Evolutionary conservation across 2,113 vertebrate genomes (phyloP).

Genomic region (Telmatochromis bifrenatus): DNA sequence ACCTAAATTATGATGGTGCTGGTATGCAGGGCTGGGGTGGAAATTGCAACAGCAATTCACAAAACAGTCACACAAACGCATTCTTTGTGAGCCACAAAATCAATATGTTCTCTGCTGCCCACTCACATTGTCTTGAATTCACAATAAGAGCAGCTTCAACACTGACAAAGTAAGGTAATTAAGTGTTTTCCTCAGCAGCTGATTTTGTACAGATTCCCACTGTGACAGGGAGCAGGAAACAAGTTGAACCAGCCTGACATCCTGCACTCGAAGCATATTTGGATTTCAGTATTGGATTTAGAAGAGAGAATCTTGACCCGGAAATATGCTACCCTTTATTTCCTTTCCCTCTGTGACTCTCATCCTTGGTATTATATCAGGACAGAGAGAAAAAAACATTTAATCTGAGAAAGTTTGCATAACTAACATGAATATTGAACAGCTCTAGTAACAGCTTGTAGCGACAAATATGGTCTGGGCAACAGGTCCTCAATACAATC

Average conservation of each 20-base stretch:
- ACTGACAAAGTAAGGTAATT: conserved; percentile 52
- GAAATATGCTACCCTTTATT: neutral
- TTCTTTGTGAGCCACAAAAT: conserved; percentile 42
- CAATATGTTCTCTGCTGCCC: conserved; percentile 40
- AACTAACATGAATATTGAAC: conserved; percentile 11
- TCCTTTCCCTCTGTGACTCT: neutral
- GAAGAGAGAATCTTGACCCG: neutral
- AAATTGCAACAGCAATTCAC: conserved; percentile 30
- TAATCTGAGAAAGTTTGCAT: neutral
- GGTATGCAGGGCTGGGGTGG: neutral
- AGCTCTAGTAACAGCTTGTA: neutral
- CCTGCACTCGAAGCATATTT: neutral
- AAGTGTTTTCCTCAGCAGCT: conserved; percentile 32
- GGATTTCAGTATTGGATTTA: neutral
- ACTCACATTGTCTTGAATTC: conserved; percentile 39
- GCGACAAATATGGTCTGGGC: conserved; percentile 15
- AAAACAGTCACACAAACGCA: conserved; percentile 23
- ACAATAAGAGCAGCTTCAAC: conserved; percentile 25
- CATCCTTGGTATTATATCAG: neutral
- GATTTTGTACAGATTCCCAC: conserved; percentile 2
- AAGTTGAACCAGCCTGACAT: neutral
- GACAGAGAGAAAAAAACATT: neutral
- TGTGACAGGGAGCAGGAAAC: neutral
- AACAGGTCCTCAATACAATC: conserved; percentile 27
- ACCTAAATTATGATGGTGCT: conserved; percentile 17